phyloP scores from a whole-genome alignment of 2,113 vertebrate genomes.

The Clarias gariepinus region DNA sequence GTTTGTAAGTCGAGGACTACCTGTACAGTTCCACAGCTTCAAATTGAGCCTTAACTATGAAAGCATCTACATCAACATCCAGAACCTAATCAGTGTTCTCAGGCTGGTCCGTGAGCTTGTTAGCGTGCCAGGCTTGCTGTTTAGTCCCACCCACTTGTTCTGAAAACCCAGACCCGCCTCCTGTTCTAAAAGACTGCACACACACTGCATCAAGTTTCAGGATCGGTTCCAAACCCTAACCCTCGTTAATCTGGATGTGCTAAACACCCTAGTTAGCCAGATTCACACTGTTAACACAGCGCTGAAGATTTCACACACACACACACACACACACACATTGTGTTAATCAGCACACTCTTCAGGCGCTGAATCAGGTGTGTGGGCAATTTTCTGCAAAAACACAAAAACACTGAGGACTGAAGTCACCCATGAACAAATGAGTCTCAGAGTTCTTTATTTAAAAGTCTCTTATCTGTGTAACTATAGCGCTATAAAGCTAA shows the following conservation, averaged over 20 bases:
- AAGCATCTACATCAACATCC: no score
- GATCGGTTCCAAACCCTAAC: background rate
- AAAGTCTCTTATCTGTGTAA: background rate
- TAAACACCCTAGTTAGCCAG: slow-evolving; percentile 1
- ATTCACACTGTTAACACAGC: background rate
- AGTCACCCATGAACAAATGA: background rate
- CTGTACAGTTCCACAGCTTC: no score
- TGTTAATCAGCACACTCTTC: background rate
- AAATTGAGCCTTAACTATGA: no score
- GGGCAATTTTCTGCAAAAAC: background rate
- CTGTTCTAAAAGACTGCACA: background rate
- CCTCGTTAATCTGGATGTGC: background rate
- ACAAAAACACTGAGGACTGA: background rate
- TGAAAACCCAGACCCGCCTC: background rate
- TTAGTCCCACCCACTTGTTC: background rate
- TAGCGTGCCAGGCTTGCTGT: background rate
- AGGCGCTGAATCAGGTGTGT: background rate
- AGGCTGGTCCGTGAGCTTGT: background rate
- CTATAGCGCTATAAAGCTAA: background rate
- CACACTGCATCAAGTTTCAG: background rate
- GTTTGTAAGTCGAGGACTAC: no score
- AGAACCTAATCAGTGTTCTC: background rate
- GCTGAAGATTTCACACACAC: background rate
- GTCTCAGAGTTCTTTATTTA: background rate
- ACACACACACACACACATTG: background rate